Base-by-base conservation (phyloP, 2,888 invertebrate species). In the Aphrophora alni region DNA sequence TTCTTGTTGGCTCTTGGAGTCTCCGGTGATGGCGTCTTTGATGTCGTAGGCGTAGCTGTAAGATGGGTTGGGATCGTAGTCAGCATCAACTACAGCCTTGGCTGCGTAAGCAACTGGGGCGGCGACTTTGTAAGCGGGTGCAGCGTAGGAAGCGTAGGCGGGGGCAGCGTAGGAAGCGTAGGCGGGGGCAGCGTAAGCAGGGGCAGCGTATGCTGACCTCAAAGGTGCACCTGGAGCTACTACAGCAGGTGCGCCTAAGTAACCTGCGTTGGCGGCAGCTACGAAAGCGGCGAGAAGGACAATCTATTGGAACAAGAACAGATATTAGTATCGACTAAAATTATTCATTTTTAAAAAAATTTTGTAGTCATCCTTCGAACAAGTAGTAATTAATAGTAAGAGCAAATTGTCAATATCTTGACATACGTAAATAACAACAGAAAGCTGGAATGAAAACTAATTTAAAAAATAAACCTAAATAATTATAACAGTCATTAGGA, bases 211-310 rank as follows among this genome's bases (percentile, higher is more conserved):
- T 14, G 44, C 44, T 44, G 44, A 4, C 27, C 59, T 68, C 17
- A 76, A 21, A 21, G 76, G 75, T 75, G 83, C 82, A 33, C 85
- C 83, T 84, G 85, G 84, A 7, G 86, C 86, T n/a, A 86, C 84
- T 33, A 87, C 87, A 87, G 88, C 90, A 88, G 89, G 91, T 38
- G 83, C 73, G 28, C 85, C 84, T 78, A 86, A 85, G 17, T 86
- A 83, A 38, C 86, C 86, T 26, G 86, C 86, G 51, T 85, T 81
- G 12, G 85, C 85, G 24, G 85, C 84, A 28, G 87, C 87, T 85
- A 87, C 78, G 82, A 87, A 82, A 78, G 83, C 83, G 44, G 83
- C 79, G 75, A 83, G 28, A 75, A 81, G 26, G 69, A 84, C 78
- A 69, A 84, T 81, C 84, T 84, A 75, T 25, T n/a, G n/a, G n/a